These are phyloP conservation scores for Eubasilissa splendida DNA, from an alignment of 2,888 invertebrate species.

Conservation along the genomic window DNA sequence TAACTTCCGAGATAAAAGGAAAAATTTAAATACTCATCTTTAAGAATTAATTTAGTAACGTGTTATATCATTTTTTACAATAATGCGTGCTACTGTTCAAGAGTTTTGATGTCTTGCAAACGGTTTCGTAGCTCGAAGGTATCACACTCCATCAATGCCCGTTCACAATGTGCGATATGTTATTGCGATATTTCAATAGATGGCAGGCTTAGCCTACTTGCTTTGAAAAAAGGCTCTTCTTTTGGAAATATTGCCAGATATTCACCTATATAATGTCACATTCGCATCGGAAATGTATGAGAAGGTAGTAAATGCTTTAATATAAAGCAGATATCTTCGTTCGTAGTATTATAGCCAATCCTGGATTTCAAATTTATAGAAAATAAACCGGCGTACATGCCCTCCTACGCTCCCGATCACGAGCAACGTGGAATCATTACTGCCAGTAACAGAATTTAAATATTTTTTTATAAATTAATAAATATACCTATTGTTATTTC, in stretches of 20 bases:
- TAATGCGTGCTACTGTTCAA: background rate
- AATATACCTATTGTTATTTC: no score
- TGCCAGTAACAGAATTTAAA: no score
- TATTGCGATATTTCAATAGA: conserved; percentile 34
- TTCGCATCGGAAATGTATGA: background rate
- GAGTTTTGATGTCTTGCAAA: background rate
- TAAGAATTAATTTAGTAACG: background rate
- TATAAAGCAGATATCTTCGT: no score
- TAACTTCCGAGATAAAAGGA: background rate
- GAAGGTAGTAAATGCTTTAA: no score
- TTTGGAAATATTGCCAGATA: background rate
- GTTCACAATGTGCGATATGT: conserved; percentile 24
- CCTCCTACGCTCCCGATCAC: no score
- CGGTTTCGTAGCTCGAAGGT: conserved; percentile 23
- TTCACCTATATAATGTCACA: background rate
- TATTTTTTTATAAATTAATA: no score
- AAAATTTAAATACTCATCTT: background rate
- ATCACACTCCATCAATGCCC: conserved; percentile 27
- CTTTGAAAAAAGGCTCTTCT: background rate
- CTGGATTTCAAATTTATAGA: no score
- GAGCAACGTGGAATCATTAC: no score
- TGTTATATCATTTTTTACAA: background rate
- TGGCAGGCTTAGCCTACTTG: conserved; percentile 12
- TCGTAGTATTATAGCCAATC: no score
- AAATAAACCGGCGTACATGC: no score